Conservation (phyloP, 2,797 vertebrate genomes). For the Pangasius larnaudii region DNA sequence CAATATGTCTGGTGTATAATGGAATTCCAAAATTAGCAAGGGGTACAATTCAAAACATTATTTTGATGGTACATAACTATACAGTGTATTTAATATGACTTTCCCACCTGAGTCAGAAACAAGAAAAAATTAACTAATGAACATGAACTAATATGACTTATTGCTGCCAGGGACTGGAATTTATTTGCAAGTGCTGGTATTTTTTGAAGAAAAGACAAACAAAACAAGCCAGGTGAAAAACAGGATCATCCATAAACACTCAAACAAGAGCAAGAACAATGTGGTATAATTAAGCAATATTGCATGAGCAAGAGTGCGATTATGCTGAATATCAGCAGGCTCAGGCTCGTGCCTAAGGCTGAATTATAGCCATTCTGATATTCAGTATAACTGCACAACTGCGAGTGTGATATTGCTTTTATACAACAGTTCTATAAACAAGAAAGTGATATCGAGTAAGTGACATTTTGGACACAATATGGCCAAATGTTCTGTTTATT, state of each 20-base stretch:
- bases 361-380: neutral
- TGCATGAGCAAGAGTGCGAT: neutral
- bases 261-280: neutral
- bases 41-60: neutral
- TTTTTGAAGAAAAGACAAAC: neutral
- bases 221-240: neutral
- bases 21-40: neutral
- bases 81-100: neutral
- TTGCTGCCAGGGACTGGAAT: neutral
- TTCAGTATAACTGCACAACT: neutral
- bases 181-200: neutral
- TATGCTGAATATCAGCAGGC: neutral
- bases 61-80: neutral
- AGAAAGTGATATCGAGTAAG: neutral
- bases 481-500: neutral
- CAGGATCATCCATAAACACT: neutral
- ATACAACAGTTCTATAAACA: neutral
- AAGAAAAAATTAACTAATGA: neutral
- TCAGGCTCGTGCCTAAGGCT: neutral
- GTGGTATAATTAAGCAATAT: neutral
- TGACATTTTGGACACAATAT: neutral
- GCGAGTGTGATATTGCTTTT: neutral
- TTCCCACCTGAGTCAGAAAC: neutral
- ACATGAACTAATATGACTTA: neutral
- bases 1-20: neutral